Evolutionary conservation across 2,888 invertebrate genomes (phyloP).

Genomic region (Drosophila eohydei): DNA sequence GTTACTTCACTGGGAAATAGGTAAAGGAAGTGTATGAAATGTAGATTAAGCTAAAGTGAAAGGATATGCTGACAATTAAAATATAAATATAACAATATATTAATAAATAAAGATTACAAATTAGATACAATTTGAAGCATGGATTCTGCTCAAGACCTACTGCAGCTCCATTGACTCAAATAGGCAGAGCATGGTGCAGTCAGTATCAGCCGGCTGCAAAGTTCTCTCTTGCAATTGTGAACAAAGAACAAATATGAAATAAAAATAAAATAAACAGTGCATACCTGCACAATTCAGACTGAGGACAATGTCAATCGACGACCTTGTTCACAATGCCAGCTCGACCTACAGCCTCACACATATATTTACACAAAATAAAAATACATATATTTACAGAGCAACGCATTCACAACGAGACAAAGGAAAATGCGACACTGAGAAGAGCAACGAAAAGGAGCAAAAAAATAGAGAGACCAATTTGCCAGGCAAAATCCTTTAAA

Average conservation of each 20-base stretch:
- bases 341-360: conserved; percentile 14
- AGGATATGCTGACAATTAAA: no score
- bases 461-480: conserved; percentile 34
- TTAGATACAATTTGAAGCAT: no score
- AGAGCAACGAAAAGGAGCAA: conserved; percentile 20
- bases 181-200: neutral
- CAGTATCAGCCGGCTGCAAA: neutral
- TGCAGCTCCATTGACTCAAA: no score
- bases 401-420: conserved; percentile 29
- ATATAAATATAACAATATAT: no score
- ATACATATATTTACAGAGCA: conserved; percentile 2
- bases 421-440: conserved; percentile 23
- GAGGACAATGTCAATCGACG: conserved; percentile 67
- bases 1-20: neutral
- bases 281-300: conserved; percentile 40
- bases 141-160: no score
- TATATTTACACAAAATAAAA: neutral
- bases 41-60: neutral
- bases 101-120: no score
- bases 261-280: conserved; percentile 43
- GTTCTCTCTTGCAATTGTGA: neutral
- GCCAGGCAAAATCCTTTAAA: conserved; percentile 45
- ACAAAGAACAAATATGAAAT: conserved; percentile 17
- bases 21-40: no score
- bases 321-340: conserved; percentile 67